Evolutionary conservation across 2,113 vertebrate species (phyloP), one percentile per base, ranked within the genome.

Genomic region (Hemicordylus capensis): DNA sequence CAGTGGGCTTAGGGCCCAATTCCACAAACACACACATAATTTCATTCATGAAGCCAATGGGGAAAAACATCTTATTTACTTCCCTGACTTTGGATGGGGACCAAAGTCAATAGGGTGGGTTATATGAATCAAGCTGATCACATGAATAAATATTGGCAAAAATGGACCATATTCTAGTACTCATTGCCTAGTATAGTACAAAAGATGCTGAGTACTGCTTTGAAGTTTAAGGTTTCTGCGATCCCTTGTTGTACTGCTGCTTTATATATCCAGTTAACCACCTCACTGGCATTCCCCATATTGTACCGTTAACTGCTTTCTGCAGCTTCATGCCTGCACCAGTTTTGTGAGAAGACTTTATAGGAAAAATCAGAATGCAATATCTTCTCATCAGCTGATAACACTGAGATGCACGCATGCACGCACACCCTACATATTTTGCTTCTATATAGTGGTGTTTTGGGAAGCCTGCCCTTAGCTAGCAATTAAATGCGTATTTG

Each of bases 1-100:
- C 90, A 88, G 76, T 84, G 83, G 80, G 80, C 87, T 92, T 89
- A 88, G 75, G 83, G 48, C 87, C 92, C 75, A 79, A 54, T 81
- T 77, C 89, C 83, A 88, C 85, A 92, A 92, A 91, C 56, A 26
- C 0, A 0, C 87, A 81, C 85, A 39, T 87, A 90, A 87, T 92
- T 91, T 84, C 66, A 90, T 82, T 90, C 80, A 87, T 88, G 59
- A 17, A 48, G 44, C 85, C 85, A 81, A 34, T 78, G n/a, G 54
- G 64, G 26, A 70, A 78, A 34, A 64, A 58, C 15, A 31, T 31
- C 42, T 61, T 79, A 84, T 85, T 85, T 85, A 59, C 22, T 48
- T 85, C n/a, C 17, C 51, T 28, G 28, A 28, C 10, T 78, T 79
- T 79, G 63, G 67, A 59, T n/a, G 54, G n/a, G 28, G 8, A 39